Conservation (phyloP, 92 coral and sea anemone species). For the Porites divaricata region DNA sequence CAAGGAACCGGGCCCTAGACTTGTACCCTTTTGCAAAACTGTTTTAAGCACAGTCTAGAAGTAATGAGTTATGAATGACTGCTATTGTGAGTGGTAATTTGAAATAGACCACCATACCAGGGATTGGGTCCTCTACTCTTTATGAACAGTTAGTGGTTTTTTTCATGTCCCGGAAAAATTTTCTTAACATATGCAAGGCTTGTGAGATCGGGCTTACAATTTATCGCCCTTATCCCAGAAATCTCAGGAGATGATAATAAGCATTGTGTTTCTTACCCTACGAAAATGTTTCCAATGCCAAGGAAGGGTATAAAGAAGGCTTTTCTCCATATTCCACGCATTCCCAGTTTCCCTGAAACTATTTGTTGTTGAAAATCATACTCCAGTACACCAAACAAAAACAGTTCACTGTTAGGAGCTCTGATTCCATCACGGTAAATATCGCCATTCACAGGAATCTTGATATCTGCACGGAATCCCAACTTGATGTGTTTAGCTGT, state of each 20-base stretch:
- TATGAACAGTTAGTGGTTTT: no score
- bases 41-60: no score
- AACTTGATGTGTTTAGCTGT: conserved; percentile 68
- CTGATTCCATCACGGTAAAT: conserved; percentile 89
- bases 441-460: conserved; percentile 92
- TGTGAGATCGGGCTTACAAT: no score
- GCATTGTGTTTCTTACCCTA: conserved; percentile 67
- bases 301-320: conserved; percentile 85
- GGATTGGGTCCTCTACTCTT: no score
- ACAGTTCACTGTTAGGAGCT: conserved; percentile 85
- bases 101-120: no score
- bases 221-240: no score
- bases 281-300: conserved; percentile 82
- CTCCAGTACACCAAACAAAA: conserved; percentile 84
- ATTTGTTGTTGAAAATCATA: conserved; percentile 66
- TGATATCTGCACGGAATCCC: conserved; percentile 91
- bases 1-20: no score
- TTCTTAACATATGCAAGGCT: no score
- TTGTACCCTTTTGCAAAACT: no score
- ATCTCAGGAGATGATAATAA: background rate
- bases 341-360: conserved; percentile 85
- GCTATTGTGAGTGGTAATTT: no score
- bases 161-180: no score
- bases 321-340: conserved; percentile 93
- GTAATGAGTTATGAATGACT: no score